These are phyloP conservation scores for Drosophila prostipennis DNA, from an alignment of 2,888 invertebrate species.

Conservation along the genomic window DNA sequence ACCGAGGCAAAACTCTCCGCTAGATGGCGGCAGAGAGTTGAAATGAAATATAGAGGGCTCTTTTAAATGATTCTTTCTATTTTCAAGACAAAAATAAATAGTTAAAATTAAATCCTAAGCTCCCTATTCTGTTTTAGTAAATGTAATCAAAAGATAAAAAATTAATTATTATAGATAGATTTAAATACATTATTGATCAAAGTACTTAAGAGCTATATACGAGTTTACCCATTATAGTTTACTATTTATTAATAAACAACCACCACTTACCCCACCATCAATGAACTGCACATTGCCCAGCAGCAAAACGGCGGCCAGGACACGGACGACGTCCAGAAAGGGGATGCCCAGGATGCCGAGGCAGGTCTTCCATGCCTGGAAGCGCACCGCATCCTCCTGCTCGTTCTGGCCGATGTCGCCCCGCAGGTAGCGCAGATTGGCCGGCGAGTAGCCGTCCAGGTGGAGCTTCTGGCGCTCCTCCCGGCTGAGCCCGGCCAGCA, in stretches of 20 bases:
- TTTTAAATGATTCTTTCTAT: neutral
- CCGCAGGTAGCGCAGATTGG: slow-evolving; percentile 92
- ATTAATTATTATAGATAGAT: too few species aligned
- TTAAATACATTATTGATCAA: too few species aligned
- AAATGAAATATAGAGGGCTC: neutral
- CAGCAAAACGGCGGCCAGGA: slow-evolving; percentile 94
- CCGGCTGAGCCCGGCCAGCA: slow-evolving; percentile 93
- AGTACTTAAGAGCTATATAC: too few species aligned
- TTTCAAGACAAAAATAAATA: too few species aligned
- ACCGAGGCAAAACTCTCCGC: fast-evolving
- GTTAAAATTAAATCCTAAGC: too few species aligned
- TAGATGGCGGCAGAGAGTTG: neutral
- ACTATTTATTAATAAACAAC: too few species aligned
- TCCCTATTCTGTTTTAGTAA: too few species aligned
- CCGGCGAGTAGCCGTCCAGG: slow-evolving; percentile 92
- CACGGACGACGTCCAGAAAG: slow-evolving; percentile 95
- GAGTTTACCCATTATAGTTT: too few species aligned
- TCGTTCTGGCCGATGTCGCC: slow-evolving; percentile 90
- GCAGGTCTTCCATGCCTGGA: slow-evolving; percentile 96
- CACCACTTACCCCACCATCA: slow-evolving; percentile 87
- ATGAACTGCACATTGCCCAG: slow-evolving; percentile 96
- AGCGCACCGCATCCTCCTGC: slow-evolving; percentile 90
- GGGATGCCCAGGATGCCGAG: slow-evolving; percentile 96
- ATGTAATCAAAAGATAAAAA: too few species aligned
- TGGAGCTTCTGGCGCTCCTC: slow-evolving; percentile 95